Base-by-base conservation (phyloP, 2,797 vertebrate species). In the Carapus acus region DNA sequence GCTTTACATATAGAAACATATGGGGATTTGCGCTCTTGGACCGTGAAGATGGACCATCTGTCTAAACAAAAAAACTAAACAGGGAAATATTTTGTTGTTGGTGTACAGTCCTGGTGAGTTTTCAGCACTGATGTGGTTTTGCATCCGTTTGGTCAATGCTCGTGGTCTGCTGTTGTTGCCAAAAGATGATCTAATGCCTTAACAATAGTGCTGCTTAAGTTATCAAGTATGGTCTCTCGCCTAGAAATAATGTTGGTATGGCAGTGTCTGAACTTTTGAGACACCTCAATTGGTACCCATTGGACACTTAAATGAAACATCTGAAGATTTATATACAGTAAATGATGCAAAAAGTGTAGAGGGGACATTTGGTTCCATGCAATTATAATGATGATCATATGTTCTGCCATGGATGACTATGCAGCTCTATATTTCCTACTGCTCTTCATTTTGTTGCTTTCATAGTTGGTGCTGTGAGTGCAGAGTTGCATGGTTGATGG, bases 81-180 rank as follows among this genome's bases (percentile, higher is more conserved):
- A 42, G 47, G 38, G 44, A 62, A 18, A 0, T 13, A 49, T 58
- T 69, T 46, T 58, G 67, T 67, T 63, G 20, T 54, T 7, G 21
- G 15, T 21, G 34, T 33, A 65, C 56, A 27, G 29, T 58, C 36
- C 49, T 18, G 83, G 81, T 85, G 81, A 85, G 79, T 85, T 51
- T 58, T 20, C 16, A 29, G 21, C 23, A 16, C 48, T 57, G 63
- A 15, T 65, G 43, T 73, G 58, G 8, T 51, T n/a, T 61, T 48
- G 22, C n/a, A 19, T 42, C 12, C 65, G 71, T 65, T 60, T 65
- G 49, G n/a, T 60, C 6, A 17, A 44, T 69, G 67, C 29, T 58
- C 59, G 62, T 52, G 20, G 37, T 63, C 23, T 69, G 58, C 42
- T 44, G 58, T 49, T 37, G 11, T 33, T 9, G 54, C 18, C 43